These are phyloP conservation scores for Caenorhabditis sinica DNA, from an alignment of 2,888 invertebrate species.

Conservation along the genomic window DNA sequence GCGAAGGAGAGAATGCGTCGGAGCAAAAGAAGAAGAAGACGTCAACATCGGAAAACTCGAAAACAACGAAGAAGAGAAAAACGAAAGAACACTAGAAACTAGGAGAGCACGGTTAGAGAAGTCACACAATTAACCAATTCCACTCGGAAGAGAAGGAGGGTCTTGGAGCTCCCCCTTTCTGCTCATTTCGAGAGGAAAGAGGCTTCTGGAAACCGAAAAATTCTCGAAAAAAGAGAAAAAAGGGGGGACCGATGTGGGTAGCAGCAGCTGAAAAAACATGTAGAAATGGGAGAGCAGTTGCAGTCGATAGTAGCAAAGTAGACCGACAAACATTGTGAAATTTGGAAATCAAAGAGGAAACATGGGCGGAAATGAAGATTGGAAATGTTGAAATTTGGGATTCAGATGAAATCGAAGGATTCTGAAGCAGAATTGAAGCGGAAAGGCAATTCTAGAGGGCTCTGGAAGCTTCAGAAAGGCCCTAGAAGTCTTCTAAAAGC, in stretches of 20 bases:
- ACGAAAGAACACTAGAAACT: background rate
- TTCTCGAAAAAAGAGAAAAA: background rate
- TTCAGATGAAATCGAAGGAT: too few species aligned
- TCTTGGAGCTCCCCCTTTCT: too few species aligned
- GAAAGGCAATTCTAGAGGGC: too few species aligned
- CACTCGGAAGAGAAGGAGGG: background rate
- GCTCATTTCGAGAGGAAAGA: too few species aligned
- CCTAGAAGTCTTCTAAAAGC: too few species aligned
- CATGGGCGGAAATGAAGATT: background rate
- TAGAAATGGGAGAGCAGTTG: background rate
- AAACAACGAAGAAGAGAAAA: background rate
- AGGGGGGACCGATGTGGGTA: too few species aligned
- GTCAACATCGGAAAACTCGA: background rate
- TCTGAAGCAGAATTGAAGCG: too few species aligned
- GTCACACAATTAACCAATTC: background rate
- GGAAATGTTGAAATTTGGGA: too few species aligned
- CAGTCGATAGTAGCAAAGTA: too few species aligned
- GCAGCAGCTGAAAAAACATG: slow-evolving; percentile 30
- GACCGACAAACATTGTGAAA: slow-evolving; percentile 18
- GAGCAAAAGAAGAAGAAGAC: background rate
- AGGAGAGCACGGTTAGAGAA: background rate
- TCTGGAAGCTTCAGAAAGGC: too few species aligned
- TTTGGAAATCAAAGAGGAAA: background rate
- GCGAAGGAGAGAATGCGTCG: background rate
- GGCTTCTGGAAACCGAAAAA: background rate